Evolutionary conservation across 2,113 vertebrate species (phyloP).

Genomic region (Acanthochromis polyacanthus): DNA sequence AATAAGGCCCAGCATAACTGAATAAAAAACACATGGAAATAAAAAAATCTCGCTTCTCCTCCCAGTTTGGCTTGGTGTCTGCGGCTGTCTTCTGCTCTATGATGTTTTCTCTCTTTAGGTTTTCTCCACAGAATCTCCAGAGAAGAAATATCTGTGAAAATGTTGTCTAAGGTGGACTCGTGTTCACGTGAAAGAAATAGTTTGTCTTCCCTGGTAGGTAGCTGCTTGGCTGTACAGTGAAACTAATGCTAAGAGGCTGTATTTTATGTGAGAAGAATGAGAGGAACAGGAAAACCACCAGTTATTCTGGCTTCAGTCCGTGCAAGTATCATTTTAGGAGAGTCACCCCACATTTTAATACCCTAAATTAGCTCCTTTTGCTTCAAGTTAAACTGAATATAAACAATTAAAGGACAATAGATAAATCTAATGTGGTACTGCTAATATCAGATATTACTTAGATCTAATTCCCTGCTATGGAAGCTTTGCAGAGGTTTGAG

Average conservation of each 20-base stretch:
- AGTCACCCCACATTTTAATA: not conserved
- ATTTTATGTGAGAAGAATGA: too few relatives aligned
- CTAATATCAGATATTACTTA: not conserved
- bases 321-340: too few relatives aligned
- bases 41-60: slow-evolving; percentile 31
- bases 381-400: not conserved
- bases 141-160: slow-evolving; percentile 62
- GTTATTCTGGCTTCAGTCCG: not conserved
- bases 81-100: slow-evolving; percentile 8
- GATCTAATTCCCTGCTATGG: not conserved
- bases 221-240: not conserved
- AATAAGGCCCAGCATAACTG: slow-evolving; percentile 15
- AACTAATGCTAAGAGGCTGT: not conserved
- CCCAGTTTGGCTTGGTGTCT: slow-evolving; percentile 21
- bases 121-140: slow-evolving; percentile 32
- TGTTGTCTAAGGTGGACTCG: slow-evolving; percentile 54
- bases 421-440: not conserved
- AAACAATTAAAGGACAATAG: not conserved
- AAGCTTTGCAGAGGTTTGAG: not conserved
- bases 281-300: not conserved
- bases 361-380: not conserved
- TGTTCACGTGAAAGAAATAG: slow-evolving; percentile 26
- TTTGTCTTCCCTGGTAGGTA: slow-evolving; percentile 25
- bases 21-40: slow-evolving; percentile 52
- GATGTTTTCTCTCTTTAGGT: slow-evolving; percentile 31